Conservation (phyloP, 2,797 vertebrate species). For the Hafferia zeledoni region DNA sequence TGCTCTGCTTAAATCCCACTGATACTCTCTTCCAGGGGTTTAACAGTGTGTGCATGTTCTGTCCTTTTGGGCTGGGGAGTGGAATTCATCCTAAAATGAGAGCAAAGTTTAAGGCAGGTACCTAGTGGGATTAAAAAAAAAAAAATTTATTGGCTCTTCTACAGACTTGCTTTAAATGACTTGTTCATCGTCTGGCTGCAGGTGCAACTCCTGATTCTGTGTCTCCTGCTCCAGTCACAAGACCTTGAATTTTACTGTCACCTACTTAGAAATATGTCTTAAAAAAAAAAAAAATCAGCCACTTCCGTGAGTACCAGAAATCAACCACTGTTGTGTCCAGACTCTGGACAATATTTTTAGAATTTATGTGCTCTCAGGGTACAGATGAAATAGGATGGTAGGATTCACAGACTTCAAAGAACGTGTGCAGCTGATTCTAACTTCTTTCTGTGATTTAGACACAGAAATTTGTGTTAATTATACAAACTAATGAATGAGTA, state of each 20-base stretch:
- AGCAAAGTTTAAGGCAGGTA: neutral
- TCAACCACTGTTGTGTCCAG: neutral
- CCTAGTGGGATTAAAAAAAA: neutral
- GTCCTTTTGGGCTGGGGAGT: neutral
- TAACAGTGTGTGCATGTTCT: neutral
- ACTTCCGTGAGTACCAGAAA: neutral
- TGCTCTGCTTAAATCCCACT: neutral
- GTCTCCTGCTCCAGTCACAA: neutral
- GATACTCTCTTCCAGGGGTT: neutral
- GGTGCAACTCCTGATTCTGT: neutral
- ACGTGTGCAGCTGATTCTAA: neutral
- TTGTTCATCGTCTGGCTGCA: neutral
- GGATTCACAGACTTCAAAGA: neutral
- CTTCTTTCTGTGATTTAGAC: neutral
- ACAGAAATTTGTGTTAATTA: neutral
- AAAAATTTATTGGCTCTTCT: neutral
- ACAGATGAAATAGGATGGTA: neutral
- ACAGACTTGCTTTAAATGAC: neutral
- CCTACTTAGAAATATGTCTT: neutral
- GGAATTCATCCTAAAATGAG: neutral
- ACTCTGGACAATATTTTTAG: neutral
- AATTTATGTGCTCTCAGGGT: neutral
- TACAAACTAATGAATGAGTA: neutral
- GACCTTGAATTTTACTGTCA: neutral
- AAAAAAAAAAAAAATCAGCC: neutral